Conservation (phyloP, 2,797 vertebrate genomes). For the Argyrosomus regius region DNA sequence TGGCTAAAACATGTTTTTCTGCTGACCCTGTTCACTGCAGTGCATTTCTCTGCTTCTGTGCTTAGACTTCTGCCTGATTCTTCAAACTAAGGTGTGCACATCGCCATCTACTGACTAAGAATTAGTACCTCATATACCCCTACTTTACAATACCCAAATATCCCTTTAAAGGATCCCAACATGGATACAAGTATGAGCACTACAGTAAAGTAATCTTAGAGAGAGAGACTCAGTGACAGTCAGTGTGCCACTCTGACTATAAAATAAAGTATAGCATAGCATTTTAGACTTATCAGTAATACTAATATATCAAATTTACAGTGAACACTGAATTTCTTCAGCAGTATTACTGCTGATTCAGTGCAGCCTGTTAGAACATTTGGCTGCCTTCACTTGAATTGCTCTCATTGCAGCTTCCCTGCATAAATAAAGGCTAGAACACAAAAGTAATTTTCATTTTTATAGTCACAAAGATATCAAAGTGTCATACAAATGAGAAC, state of each 20-base stretch:
- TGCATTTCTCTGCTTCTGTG: too few species aligned
- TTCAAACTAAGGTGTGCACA: too few species aligned
- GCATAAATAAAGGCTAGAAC: background rate
- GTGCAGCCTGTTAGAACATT: background rate
- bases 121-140: too few species aligned
- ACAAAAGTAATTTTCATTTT: background rate
- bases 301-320: background rate
- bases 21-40: too few species aligned
- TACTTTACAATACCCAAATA: too few species aligned
- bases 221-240: background rate
- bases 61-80: too few species aligned
- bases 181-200: background rate
- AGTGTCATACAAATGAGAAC: background rate
- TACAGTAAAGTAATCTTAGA: background rate
- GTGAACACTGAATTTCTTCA: background rate
- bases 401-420: background rate
- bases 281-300: background rate
- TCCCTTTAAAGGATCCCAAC: background rate
- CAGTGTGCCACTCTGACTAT: background rate
- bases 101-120: too few species aligned
- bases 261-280: background rate
- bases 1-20: too few species aligned
- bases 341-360: background rate
- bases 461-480: background rate
- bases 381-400: background rate